phyloP scores from a whole-genome alignment of 2,797 vertebrate genomes.

The Limosa lapponica region DNA sequence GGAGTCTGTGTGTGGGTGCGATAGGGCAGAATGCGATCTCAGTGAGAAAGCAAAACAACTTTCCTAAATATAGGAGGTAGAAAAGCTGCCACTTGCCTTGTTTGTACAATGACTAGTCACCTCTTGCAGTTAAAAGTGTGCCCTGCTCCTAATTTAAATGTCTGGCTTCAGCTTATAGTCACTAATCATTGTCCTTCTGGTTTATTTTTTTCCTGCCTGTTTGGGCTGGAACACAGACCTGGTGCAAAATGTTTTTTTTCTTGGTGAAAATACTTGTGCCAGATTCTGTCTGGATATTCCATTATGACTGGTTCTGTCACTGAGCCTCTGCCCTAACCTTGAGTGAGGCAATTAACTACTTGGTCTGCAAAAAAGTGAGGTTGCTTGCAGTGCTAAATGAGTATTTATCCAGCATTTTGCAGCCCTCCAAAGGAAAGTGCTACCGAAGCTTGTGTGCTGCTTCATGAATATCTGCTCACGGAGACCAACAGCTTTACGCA shows the following conservation, averaged over 20 bases:
- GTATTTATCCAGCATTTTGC: not conserved
- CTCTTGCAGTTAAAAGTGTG: not conserved
- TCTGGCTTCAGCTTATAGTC: not conserved
- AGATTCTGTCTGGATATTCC: not conserved
- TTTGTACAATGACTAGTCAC: not conserved
- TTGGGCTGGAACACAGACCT: not conserved
- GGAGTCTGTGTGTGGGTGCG: not conserved
- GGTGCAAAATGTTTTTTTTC: not conserved
- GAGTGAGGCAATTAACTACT: not conserved
- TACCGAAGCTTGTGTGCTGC: not conserved
- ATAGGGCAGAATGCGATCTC: not conserved
- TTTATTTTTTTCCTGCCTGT: not conserved
- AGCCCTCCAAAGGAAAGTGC: not conserved
- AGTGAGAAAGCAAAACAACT: not conserved
- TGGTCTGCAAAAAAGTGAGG: not conserved
- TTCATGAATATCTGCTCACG: not conserved
- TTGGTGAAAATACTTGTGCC: not conserved
- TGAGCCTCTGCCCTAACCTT: not conserved
- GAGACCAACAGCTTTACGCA: not conserved
- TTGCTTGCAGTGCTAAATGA: not conserved
- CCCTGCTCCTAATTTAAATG: constrained; percentile 17
- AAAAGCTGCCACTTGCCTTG: constrained; percentile 5
- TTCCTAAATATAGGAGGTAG: not conserved
- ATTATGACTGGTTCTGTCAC: not conserved
- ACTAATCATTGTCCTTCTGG: not conserved